phyloP scores from a whole-genome alignment of 2,888 invertebrate genomes.

The Pollenia angustigena region DNA sequence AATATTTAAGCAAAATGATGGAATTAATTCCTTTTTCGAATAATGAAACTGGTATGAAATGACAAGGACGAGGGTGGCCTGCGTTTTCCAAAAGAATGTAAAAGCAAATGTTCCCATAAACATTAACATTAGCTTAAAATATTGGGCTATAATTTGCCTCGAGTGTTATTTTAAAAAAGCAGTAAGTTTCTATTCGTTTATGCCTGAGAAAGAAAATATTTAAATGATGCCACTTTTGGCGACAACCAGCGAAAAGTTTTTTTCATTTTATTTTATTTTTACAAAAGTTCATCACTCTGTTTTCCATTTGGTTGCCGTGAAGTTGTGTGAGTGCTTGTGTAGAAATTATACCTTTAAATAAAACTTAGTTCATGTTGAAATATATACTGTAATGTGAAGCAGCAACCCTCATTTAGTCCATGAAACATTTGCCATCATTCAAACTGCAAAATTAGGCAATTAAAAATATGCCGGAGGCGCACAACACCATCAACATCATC shows the following conservation, averaged over 20 bases:
- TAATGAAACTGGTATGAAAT: neutral
- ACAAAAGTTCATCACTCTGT: conserved; percentile 80
- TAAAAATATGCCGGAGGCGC: conserved; percentile 84
- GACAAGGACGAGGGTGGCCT: neutral
- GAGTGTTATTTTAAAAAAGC: conserved; percentile 73
- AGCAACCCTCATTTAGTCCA: conserved; percentile 70
- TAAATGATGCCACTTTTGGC: conserved; percentile 77
- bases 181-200: conserved; percentile 44
- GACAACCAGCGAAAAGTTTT: conserved; percentile 76
- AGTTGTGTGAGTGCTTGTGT: neutral
- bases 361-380: conserved; percentile 16
- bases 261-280: neutral
- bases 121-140: conserved; percentile 83
- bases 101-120: conserved; percentile 72
- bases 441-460: conserved; percentile 84
- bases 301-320: neutral
- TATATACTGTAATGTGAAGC: conserved; percentile 22
- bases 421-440: conserved; percentile 80
- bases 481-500: conserved; percentile 65
- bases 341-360: conserved; percentile 24
- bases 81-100: neutral
- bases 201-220: conserved; percentile 52
- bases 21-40: conserved; percentile 65
- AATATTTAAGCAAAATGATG: conserved; percentile 25
- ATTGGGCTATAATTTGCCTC: conserved; percentile 83